Evolutionary conservation across 2,888 invertebrate genomes (phyloP), one percentile per base, ranked within the genome.

Genomic region (Netelia melanura): DNA sequence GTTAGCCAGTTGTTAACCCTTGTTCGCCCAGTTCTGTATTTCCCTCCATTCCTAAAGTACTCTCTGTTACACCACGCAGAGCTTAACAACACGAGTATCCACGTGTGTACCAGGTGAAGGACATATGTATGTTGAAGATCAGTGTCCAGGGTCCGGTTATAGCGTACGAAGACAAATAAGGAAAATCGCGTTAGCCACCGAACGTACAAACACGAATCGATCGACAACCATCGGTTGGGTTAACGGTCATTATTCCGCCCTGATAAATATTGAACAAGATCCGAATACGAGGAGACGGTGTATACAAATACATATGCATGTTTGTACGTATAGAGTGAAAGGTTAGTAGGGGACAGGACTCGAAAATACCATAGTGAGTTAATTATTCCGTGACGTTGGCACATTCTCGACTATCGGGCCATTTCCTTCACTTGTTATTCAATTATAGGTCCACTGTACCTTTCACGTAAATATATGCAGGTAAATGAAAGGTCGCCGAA

Each of bases 261-360:
- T 81, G 61, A 81, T 88, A 87, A 87, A 87, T 85, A 84, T 86
- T 86, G 81, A 84, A 87, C 80, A 81, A 75, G 78, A 72, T 84
- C 64, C 52, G 70, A 84, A 86, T 14, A 48, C 14, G 65, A 67
- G 38, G 43, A 23, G 65, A 23, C 21, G 58, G 23, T 56, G 30
- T 10, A 14, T 21, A 14, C 25, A 44, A 23, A 54, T 48, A 48
- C 14, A 14, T 48, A 14, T 48, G 48, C 48, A 14, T 48, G 14
- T 48, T 48, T 48, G 14, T 38, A 38, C 38, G 38, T 38, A 38
- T 38, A 38, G 38, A 38, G 38, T 6, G 48, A 48, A 48, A 14
- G 48, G 14, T 14, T 48, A 2, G 48, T 2, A 48, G 48, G 48
- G 43, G 21, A 44, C 30, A 67, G 11, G 44, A 48, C 5, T 8